phyloP scores from a whole-genome alignment of 92 coral and sea anemone species.

The Epizoanthus rinbou region DNA sequence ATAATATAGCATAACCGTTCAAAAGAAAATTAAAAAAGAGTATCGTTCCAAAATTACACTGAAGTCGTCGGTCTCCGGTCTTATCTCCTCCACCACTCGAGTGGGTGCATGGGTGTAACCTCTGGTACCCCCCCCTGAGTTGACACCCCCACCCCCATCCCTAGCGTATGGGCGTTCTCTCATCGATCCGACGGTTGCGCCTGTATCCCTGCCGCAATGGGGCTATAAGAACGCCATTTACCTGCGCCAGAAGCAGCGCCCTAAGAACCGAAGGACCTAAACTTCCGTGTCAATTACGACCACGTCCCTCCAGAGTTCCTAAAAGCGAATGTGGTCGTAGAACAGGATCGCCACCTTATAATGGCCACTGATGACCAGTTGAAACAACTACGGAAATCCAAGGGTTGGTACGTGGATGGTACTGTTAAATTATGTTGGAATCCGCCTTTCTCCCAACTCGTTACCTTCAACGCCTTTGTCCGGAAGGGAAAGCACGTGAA shows the following conservation, averaged over 20 bases:
- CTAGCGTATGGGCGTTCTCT: too few relatives aligned
- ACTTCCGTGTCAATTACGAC: background rate
- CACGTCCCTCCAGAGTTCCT: background rate
- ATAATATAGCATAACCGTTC: too few relatives aligned
- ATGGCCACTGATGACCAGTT: conserved; percentile 19
- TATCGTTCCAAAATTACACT: too few relatives aligned
- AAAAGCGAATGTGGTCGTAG: background rate
- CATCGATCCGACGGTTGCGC: too few relatives aligned
- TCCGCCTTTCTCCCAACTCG: background rate
- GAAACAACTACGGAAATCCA: background rate
- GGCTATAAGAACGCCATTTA: background rate
- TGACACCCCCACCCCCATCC: too few relatives aligned
- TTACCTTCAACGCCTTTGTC: background rate
- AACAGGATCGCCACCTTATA: background rate
- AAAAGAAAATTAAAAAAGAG: too few relatives aligned
- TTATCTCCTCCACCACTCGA: too few relatives aligned
- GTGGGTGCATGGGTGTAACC: too few relatives aligned
- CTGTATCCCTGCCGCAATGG: too few relatives aligned
- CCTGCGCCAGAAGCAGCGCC: background rate
- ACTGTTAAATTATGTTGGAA: background rate
- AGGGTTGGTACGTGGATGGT: background rate
- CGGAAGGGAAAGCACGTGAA: background rate
- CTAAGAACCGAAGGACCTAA: background rate
- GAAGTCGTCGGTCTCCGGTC: too few relatives aligned
- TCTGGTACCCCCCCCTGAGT: too few relatives aligned